Evolutionary conservation across 2,888 invertebrate genomes (phyloP).

Genomic region (Hetaerina titia): DNA sequence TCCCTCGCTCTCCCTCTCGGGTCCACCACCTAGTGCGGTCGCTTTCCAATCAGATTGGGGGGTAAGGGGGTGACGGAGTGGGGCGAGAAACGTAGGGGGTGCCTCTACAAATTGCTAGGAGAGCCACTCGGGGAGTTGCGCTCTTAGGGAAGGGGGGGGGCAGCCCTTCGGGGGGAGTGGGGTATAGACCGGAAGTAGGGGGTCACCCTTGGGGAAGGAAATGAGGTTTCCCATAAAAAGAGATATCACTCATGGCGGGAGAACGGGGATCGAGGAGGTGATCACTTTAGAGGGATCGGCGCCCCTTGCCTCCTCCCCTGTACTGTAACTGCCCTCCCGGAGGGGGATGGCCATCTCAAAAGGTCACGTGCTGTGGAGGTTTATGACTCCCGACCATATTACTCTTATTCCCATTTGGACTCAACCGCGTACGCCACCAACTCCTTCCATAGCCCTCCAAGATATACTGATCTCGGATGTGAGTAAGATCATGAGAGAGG

Average conservation of each 20-base stretch:
- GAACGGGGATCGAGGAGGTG: neutral
- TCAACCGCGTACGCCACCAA: neutral
- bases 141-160: neutral
- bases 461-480: neutral
- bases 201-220: neutral
- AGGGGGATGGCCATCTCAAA: neutral
- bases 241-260: slow-evolving; percentile 21
- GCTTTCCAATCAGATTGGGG: slow-evolving; percentile 14
- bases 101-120: slow-evolving; percentile 49
- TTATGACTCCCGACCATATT: slow-evolving; percentile 4
- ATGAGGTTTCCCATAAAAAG: neutral
- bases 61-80: neutral
- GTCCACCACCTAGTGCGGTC: neutral
- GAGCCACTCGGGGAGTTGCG: neutral
- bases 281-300: neutral
- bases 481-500: neutral
- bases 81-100: neutral
- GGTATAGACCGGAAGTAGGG: neutral
- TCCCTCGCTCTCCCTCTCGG: neutral
- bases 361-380: slow-evolving; percentile 25
- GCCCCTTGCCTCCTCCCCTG: neutral
- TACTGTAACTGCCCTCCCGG: neutral
- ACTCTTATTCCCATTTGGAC: slow-evolving; percentile 31
- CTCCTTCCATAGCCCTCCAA: neutral
- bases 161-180: neutral